These are phyloP conservation scores for Teleogryllus oceanicus DNA, from an alignment of 2,888 invertebrate species.

Conservation along the genomic window DNA sequence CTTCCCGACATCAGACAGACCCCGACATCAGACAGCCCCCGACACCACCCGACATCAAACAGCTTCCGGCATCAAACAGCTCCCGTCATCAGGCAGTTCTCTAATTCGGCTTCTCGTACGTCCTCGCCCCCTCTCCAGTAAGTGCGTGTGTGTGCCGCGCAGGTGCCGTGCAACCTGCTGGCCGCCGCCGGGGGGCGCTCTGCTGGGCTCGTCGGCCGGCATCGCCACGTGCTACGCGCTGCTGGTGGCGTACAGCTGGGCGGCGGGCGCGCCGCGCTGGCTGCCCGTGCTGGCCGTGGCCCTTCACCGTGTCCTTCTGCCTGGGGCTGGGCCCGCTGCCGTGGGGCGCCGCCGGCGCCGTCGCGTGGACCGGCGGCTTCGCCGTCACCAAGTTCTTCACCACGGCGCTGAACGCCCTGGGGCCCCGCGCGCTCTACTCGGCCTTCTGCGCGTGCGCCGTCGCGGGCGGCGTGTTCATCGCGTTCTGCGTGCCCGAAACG, in stretches of 20 bases:
- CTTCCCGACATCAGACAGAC: too few relatives aligned
- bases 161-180: conserved; percentile 19
- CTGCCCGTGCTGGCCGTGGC: conserved; percentile 18
- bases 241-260: neutral
- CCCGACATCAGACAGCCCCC: too few relatives aligned
- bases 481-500: neutral
- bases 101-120: too few relatives aligned
- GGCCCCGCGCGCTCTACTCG: neutral
- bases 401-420: neutral
- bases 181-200: conserved; percentile 21
- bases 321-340: conserved; percentile 3
- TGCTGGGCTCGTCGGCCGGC: conserved; percentile 5
- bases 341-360: neutral
- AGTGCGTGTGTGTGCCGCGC: neutral
- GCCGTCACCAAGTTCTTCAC: neutral
- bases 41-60: too few relatives aligned
- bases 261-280: neutral
- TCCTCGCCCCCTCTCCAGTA: too few relatives aligned
- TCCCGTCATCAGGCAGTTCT: too few relatives aligned
- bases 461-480: neutral
- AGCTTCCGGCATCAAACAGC: too few relatives aligned
- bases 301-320: conserved; percentile 23
- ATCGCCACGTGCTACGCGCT: conserved; percentile 4
- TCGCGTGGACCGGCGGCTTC: neutral
- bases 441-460: neutral